Base-by-base conservation (phyloP, 2,797 vertebrate genomes). In the Pipistrellus pipistrellus region DNA sequence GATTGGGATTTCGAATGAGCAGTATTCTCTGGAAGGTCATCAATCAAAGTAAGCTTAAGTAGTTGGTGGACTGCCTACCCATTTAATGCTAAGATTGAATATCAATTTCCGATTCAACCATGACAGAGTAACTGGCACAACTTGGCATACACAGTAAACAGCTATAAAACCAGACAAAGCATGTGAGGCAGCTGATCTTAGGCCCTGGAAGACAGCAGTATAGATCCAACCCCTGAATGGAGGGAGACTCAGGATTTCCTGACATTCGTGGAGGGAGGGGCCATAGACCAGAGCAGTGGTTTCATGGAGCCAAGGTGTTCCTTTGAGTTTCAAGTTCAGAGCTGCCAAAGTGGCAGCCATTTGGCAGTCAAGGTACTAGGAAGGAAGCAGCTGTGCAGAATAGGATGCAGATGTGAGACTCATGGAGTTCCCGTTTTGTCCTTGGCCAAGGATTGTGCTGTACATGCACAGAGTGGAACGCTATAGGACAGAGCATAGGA, bases 1-100 rank as follows among this genome's bases (percentile, higher is more conserved):
- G 88, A 78, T 82, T n/a, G 64, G 27, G 23, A 96, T 88, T 97
- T 96, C 48, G 69, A 25, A 71, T 14, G 5, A 89, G 53, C 76
- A 95, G 69, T 44, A 30, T 91, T 72, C n/a, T 73, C 5, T 1
- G 10, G n/a, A 71, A 94, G 84, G 62, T n/a, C 68, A 20, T 62
- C 4, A 85, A 1, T 38, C 62, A 30, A 91, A 96, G 71, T 94
- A 93, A 72, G n/a, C 66, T 87, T 6, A 15, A 48, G 6, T 62
- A 44, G 51, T 66, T 83, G 20, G 9, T 64, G 15, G 81, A 30
- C 1, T 25, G 51, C 68, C 53, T 89, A 77, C 55, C 21, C 85
- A 14, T 75, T 88, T 84, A 73, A 76, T 55, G 23, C 71, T 85
- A 73, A 83, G 51, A 41, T 21, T 55, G 48, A 84, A 59, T 81